Conservation (phyloP, 2,888 invertebrate genomes). For the Vesta saturnalis region DNA sequence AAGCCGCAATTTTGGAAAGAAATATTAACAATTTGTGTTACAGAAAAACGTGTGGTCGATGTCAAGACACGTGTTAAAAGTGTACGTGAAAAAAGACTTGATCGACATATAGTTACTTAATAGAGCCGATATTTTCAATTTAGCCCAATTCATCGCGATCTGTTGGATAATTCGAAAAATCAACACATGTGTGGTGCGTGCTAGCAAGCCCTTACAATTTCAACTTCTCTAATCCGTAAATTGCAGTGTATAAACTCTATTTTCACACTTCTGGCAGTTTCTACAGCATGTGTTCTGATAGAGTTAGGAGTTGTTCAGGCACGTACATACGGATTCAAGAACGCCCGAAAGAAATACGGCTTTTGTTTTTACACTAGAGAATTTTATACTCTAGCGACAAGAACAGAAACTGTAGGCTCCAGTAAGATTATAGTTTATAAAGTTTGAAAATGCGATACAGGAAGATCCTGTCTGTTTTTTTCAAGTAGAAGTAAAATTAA, state of each 20-base stretch:
- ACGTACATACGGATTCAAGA: constrained; percentile 34
- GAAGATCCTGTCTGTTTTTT: constrained; percentile 26
- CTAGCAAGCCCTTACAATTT: constrained; percentile 16
- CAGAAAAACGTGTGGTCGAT: background rate
- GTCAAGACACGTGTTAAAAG: background rate
- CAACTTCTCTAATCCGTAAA: constrained; percentile 30
- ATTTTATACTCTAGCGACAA: constrained; percentile 34
- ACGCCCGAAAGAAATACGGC: constrained; percentile 40
- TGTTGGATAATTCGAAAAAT: constrained; percentile 9
- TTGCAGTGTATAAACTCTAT: constrained; percentile 36
- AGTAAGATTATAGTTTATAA: constrained; percentile 29
- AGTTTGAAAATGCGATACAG: constrained; percentile 25
- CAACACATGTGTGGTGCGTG: constrained; percentile 16
- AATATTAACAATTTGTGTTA: no score
- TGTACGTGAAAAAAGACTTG: background rate
- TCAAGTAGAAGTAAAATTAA: constrained; percentile 22
- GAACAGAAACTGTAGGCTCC: constrained; percentile 29
- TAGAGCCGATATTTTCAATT: constrained; percentile 10
- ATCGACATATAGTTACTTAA: background rate
- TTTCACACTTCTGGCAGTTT: constrained; percentile 38
- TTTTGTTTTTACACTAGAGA: constrained; percentile 40
- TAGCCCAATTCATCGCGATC: constrained; percentile 8
- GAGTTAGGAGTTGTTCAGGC: constrained; percentile 40
- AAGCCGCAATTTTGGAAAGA: no score
- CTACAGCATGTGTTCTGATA: constrained; percentile 42